Evolutionary conservation across 2,113 vertebrate species (phyloP).

Genomic region (Melanotaenia duboulayi): DNA sequence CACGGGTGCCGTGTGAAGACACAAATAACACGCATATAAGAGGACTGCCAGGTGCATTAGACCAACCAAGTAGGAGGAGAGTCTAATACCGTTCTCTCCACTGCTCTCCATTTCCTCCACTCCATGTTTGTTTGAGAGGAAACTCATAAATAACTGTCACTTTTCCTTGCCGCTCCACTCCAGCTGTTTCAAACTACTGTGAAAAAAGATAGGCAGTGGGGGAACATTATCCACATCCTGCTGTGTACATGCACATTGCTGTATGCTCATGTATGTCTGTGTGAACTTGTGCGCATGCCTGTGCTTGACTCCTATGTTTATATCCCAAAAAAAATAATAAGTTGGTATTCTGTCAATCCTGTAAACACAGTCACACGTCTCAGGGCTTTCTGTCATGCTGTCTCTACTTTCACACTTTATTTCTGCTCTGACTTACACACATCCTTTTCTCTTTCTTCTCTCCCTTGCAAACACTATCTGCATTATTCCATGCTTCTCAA

Average conservation of each 20-base stretch:
- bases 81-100: constrained; percentile 35
- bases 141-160: constrained; percentile 72
- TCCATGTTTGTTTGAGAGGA: constrained; percentile 58
- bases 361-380: constrained; percentile 47
- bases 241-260: constrained; percentile 20
- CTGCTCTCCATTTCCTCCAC: constrained; percentile 46
- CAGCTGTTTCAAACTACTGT: constrained; percentile 62
- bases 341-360: constrained; percentile 57
- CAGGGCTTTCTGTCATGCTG: constrained; percentile 30
- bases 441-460: constrained; percentile 34
- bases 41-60: constrained; percentile 42
- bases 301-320: constrained; percentile 28
- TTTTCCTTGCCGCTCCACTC: constrained; percentile 46
- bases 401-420: constrained; percentile 63
- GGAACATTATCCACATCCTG: constrained; percentile 9
- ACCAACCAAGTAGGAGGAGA: constrained; percentile 36
- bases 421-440: constrained; percentile 24
- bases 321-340: constrained; percentile 51
- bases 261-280: constrained; percentile 13
- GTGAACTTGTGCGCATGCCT: constrained; percentile 9
- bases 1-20: background rate
- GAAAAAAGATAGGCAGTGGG: constrained; percentile 20
- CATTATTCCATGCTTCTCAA: constrained; percentile 74
- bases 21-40: constrained; percentile 25
- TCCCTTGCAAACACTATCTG: constrained; percentile 68